Conservation (phyloP, 1,140 invertebrate species). For the Gonioctena quinquepunctata region DNA sequence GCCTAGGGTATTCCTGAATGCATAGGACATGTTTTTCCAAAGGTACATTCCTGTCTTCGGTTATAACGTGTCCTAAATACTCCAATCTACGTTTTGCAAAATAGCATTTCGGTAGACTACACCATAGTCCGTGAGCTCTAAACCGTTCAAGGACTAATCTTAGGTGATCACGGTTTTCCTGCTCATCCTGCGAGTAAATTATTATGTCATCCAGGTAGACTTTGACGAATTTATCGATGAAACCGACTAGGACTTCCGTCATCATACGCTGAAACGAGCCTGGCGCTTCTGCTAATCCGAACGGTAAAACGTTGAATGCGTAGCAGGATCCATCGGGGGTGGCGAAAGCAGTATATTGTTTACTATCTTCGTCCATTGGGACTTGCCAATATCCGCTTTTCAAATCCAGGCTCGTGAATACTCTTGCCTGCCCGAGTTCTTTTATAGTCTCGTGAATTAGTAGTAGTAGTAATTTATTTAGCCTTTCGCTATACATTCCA, state of each 20-base stretch:
- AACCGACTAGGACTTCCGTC: constrained; percentile 22
- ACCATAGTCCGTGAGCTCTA: neutral
- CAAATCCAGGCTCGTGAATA: constrained; percentile 37
- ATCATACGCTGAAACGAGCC: constrained; percentile 46
- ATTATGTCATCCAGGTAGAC: constrained; percentile 42
- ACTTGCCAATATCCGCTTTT: constrained; percentile 46
- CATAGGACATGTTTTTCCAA: constrained; percentile 34
- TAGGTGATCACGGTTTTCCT: neutral
- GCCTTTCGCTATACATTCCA: too few relatives aligned
- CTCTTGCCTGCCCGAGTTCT: constrained; percentile 16
- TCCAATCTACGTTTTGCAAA: constrained; percentile 23
- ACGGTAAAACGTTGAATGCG: constrained; percentile 41
- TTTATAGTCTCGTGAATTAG: constrained; percentile 24
- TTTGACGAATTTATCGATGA: constrained; percentile 36
- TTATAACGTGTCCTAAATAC: constrained; percentile 41
- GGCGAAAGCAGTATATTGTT: constrained; percentile 42
- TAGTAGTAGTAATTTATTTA: too few relatives aligned
- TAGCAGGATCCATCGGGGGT: constrained; percentile 35
- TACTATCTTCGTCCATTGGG: constrained; percentile 23
- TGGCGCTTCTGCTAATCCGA: constrained; percentile 47
- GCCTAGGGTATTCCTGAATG: too few relatives aligned
- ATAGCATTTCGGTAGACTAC: constrained; percentile 25
- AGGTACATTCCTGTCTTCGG: constrained; percentile 28
- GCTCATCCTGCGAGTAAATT: constrained; percentile 14
- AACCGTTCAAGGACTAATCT: constrained; percentile 28